A percentile compares a stretch with the other conserved stretches of the same genome.
Conservation (phyloP, 2,888 invertebrate genomes). For the Dolichomitus sp. region DNA sequence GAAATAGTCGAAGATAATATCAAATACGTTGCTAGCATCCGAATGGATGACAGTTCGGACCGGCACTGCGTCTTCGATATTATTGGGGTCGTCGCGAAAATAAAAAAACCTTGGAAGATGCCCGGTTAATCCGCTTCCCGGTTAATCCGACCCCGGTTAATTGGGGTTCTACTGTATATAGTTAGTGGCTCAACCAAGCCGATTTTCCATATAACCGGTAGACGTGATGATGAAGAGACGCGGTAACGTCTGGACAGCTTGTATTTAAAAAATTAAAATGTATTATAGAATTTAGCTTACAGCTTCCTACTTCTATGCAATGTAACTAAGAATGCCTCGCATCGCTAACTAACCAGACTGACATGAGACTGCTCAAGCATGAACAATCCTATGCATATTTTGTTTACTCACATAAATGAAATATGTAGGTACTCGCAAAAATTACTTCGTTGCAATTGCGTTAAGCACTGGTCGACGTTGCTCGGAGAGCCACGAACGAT, state of each 20-base stretch:
- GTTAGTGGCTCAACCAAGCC: too few relatives aligned
- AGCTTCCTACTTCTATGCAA: neutral
- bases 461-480: conserved; percentile 17
- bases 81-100: too few relatives aligned
- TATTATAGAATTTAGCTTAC: neutral
- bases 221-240: neutral
- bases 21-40: too few relatives aligned
- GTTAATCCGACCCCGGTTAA: too few relatives aligned
- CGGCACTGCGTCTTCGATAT: too few relatives aligned
- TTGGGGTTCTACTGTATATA: too few relatives aligned
- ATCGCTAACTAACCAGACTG: conserved; percentile 42
- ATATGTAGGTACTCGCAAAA: conserved; percentile 43
- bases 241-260: too few relatives aligned
- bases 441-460: conserved; percentile 43
- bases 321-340: neutral
- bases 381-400: conserved; percentile 24
- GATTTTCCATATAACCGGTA: neutral
- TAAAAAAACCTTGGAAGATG: too few relatives aligned
- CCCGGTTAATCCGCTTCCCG: too few relatives aligned
- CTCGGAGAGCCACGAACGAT: conserved; percentile 47
- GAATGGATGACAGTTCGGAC: too few relatives aligned
- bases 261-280: neutral
- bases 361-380: conserved; percentile 30
- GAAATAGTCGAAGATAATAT: too few relatives aligned
- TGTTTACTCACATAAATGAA: conserved; percentile 20